Percentiles rank a stretch among this genome's conserved stretches.
Conservation (phyloP, 2,888 invertebrate genomes). For the Chelonus formosanus region DNA sequence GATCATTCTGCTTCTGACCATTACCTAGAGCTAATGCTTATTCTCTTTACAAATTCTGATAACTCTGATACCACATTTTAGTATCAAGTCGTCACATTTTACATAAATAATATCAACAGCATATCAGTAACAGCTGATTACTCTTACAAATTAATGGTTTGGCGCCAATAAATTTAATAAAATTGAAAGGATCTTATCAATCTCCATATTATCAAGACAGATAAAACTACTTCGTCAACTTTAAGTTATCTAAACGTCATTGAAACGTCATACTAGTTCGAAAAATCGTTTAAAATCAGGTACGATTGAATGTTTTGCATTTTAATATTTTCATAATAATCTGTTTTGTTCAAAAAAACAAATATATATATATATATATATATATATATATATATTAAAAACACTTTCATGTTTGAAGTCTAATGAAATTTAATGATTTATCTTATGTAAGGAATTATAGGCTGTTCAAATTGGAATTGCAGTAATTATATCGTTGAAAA, state of each 20-base stretch:
- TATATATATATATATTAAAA: too few relatives aligned
- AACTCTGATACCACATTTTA: too few relatives aligned
- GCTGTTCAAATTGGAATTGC: too few relatives aligned
- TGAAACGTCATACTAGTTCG: too few relatives aligned
- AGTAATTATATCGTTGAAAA: too few relatives aligned
- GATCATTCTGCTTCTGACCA: neutral
- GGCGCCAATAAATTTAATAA: neutral
- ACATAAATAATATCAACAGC: neutral
- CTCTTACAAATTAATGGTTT: constrained; percentile 1
- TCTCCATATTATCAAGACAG: neutral
- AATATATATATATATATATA: too few relatives aligned
- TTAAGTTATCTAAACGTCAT: neutral
- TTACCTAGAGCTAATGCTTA: too few relatives aligned
- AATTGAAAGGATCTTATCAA: constrained; percentile 10
- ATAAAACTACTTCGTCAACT: neutral
- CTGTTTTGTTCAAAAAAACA: too few relatives aligned
- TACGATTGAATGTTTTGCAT: neutral
- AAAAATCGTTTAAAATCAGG: neutral
- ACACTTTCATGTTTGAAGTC: too few relatives aligned
- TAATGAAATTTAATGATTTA: neutral
- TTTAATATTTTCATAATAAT: neutral
- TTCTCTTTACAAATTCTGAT: too few relatives aligned
- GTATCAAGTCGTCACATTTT: neutral
- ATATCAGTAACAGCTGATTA: neutral
- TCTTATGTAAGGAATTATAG: too few relatives aligned